Percentiles rank a stretch among this genome's conserved stretches.
phyloP scores from a whole-genome alignment of 2,888 invertebrate genomes.

The Phengaris arion region DNA sequence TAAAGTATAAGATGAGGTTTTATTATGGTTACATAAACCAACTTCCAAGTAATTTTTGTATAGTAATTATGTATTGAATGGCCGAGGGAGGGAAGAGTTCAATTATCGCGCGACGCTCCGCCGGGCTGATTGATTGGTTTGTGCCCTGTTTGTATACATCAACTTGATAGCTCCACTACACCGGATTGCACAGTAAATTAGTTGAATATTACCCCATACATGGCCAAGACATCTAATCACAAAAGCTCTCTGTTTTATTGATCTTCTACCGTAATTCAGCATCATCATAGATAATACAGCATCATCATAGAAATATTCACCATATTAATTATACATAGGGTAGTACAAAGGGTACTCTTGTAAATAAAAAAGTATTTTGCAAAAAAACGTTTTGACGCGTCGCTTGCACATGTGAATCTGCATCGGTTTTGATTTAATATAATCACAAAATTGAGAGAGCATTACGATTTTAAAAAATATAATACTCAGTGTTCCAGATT shows the following conservation, averaged over 20 bases:
- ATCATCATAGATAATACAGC: neutral
- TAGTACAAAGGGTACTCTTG: too few relatives aligned
- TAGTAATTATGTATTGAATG: conserved; percentile 76
- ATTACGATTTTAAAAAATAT: too few relatives aligned
- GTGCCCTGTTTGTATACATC: conserved; percentile 61
- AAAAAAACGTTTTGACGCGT: too few relatives aligned
- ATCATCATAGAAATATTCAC: neutral
- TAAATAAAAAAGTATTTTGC: too few relatives aligned
- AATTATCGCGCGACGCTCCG: conserved; percentile 70
- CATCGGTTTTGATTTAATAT: too few relatives aligned
- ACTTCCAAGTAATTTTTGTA: conserved; percentile 73
- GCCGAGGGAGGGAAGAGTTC: conserved; percentile 70
- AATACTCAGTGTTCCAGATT: neutral
- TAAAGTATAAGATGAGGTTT: too few relatives aligned
- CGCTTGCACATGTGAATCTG: too few relatives aligned
- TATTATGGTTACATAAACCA: neutral
- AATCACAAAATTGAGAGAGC: too few relatives aligned
- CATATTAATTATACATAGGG: too few relatives aligned
- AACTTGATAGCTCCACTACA: conserved; percentile 61
- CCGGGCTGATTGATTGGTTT: conserved; percentile 74
- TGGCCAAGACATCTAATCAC: conserved; percentile 19
- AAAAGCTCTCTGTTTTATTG: neutral
- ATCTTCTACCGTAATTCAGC: neutral
- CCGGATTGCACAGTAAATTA: conserved; percentile 59
- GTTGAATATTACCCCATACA: conserved; percentile 45